Conservation (phyloP, 1,140 invertebrate species). For the Plodia interpunctella region DNA sequence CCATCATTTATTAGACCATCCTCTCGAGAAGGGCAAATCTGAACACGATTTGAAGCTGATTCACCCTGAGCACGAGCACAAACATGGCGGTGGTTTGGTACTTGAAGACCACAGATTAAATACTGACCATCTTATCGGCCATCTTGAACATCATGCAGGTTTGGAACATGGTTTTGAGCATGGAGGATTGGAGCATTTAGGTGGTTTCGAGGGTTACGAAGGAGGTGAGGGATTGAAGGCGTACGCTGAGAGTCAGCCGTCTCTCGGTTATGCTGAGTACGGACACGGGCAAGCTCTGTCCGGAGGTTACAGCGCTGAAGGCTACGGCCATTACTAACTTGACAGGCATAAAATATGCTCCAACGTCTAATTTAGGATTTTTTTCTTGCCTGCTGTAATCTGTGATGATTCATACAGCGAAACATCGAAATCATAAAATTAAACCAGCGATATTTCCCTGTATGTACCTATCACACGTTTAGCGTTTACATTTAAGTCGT, state of each 20-base stretch:
- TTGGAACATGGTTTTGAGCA: slow-evolving; percentile 49
- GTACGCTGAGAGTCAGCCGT: slow-evolving; percentile 47
- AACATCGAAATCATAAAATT: too few species aligned
- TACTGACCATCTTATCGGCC: slow-evolving; percentile 66
- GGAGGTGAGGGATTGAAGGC: slow-evolving; percentile 57
- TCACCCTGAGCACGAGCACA: slow-evolving; percentile 78
- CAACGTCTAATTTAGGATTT: slow-evolving; percentile 40
- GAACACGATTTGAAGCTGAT: slow-evolving; percentile 78
- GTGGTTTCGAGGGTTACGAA: slow-evolving; percentile 49
- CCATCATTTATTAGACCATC: slow-evolving; percentile 79
- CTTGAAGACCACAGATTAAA: slow-evolving; percentile 78
- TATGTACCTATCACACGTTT: neutral
- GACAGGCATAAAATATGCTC: slow-evolving; percentile 34
- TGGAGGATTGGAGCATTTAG: slow-evolving; percentile 51
- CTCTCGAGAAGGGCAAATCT: slow-evolving; percentile 79
- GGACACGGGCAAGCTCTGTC: slow-evolving; percentile 46
- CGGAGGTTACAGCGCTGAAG: slow-evolving; percentile 47
- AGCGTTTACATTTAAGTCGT: neutral
- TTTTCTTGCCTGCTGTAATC: slow-evolving; percentile 55
- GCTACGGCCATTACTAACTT: slow-evolving; percentile 61
- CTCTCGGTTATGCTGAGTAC: slow-evolving; percentile 44
- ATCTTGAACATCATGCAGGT: slow-evolving; percentile 39
- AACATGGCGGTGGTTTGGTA: slow-evolving; percentile 77
- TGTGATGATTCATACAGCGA: neutral
- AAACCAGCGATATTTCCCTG: too few species aligned